These are phyloP conservation scores for Eurypyga helias DNA, from an alignment of 2,113 vertebrate species.

Conservation along the genomic window DNA sequence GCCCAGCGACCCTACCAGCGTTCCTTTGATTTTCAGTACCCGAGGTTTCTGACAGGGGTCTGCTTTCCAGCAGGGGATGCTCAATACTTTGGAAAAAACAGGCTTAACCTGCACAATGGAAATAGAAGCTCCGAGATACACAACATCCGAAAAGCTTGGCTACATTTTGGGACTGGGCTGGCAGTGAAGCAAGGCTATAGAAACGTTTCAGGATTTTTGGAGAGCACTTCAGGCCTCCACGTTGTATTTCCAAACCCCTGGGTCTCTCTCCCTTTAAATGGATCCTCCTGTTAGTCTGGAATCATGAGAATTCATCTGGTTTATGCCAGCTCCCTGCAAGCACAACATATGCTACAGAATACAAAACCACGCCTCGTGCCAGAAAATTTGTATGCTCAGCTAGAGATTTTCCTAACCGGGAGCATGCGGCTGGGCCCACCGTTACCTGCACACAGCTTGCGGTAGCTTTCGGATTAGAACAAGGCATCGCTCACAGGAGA, in stretches of 20 bases:
- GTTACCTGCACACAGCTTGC: background rate
- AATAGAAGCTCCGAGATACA: background rate
- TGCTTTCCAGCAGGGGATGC: constrained; percentile 49
- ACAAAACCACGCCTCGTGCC: background rate
- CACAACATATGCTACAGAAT: constrained; percentile 2
- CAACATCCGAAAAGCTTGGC: background rate
- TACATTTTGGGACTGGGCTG: background rate
- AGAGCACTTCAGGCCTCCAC: background rate
- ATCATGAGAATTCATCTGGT: background rate
- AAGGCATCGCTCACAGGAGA: background rate
- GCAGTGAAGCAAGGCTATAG: background rate
- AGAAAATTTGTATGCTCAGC: background rate
- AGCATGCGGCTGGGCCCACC: background rate
- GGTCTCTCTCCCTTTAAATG: background rate
- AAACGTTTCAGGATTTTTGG: background rate
- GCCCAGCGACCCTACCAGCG: rapidly evolving
- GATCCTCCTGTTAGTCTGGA: background rate
- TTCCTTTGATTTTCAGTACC: background rate
- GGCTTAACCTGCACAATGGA: background rate
- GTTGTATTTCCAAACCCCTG: background rate
- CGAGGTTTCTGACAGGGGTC: background rate
- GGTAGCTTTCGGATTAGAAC: background rate
- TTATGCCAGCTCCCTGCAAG: constrained; percentile 13
- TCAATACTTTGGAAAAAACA: background rate
- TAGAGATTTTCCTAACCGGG: background rate